These are phyloP conservation scores for Vidua chalybeata DNA, from an alignment of 2,113 vertebrate genomes.

Conservation along the genomic window DNA sequence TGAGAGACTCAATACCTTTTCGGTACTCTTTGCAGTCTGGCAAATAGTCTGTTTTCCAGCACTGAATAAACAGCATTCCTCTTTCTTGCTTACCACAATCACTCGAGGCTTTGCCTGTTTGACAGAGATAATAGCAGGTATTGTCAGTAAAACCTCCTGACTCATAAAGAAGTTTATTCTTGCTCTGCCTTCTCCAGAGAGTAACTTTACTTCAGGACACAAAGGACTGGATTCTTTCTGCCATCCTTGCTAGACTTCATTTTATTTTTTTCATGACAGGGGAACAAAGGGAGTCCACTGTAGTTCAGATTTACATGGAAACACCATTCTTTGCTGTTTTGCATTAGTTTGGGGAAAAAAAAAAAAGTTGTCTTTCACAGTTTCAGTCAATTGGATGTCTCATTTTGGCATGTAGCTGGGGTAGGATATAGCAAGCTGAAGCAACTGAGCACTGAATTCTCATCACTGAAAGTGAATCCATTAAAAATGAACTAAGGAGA, in stretches of 20 bases:
- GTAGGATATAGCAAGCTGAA: neutral
- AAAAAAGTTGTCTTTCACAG: neutral
- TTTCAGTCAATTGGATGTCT: neutral
- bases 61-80: neutral
- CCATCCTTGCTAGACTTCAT: neutral
- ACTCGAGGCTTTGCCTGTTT: conserved; percentile 34
- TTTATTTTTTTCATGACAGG: neutral
- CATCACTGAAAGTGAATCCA: neutral
- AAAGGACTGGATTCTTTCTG: neutral
- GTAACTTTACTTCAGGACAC: neutral
- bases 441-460: neutral
- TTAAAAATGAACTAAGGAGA: neutral
- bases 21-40: neutral
- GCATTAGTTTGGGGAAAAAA: neutral
- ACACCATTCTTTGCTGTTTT: neutral
- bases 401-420: neutral
- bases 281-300: neutral
- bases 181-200: neutral
- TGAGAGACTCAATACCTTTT: neutral
- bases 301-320: neutral
- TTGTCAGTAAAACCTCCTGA: conserved; percentile 14
- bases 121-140: conserved; percentile 8
- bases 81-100: conserved; percentile 2
- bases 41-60: conserved; percentile 24
- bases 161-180: conserved; percentile 21